These are phyloP conservation scores for Crotalus helleri DNA, from an alignment of 2,113 vertebrate species.

Conservation along the genomic window DNA sequence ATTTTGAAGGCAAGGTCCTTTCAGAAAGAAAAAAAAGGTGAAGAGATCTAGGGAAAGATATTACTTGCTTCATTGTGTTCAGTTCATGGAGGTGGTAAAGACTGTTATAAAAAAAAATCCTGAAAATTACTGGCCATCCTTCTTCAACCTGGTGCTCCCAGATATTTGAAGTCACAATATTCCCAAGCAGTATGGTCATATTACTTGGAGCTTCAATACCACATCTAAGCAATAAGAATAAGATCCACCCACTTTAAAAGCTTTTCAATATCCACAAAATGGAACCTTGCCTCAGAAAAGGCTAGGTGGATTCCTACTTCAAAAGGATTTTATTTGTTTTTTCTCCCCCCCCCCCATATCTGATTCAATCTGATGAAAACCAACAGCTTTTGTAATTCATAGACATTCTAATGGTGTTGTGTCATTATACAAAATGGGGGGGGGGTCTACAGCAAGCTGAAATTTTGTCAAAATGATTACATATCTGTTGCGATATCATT, in stretches of 20 bases:
- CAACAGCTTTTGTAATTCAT: background rate
- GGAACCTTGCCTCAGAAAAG: background rate
- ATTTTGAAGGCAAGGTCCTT: constrained; percentile 20
- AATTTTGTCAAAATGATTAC: background rate
- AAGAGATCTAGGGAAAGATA: constrained; percentile 4
- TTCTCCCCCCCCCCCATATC: background rate
- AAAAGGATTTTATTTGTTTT: background rate
- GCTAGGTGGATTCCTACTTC: background rate
- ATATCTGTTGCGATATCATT: background rate
- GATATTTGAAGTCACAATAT: background rate
- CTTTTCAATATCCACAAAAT: background rate
- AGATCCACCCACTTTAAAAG: background rate
- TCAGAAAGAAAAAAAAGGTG: constrained; percentile 16
- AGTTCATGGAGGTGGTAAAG: constrained; percentile 6
- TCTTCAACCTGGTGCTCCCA: background rate
- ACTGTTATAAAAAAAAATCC: background rate
- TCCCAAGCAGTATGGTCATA: background rate
- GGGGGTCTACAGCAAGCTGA: background rate
- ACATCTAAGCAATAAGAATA: constrained; percentile 15
- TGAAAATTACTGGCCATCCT: background rate
- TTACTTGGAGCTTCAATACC: background rate
- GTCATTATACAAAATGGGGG: background rate
- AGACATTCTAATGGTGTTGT: background rate
- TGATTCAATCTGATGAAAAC: background rate
- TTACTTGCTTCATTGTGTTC: background rate